Percentiles rank a stretch among this genome's conserved stretches.
These are phyloP conservation scores for Drosophila seguyi DNA, from an alignment of 1,140 invertebrate genomes.

Conservation along the genomic window DNA sequence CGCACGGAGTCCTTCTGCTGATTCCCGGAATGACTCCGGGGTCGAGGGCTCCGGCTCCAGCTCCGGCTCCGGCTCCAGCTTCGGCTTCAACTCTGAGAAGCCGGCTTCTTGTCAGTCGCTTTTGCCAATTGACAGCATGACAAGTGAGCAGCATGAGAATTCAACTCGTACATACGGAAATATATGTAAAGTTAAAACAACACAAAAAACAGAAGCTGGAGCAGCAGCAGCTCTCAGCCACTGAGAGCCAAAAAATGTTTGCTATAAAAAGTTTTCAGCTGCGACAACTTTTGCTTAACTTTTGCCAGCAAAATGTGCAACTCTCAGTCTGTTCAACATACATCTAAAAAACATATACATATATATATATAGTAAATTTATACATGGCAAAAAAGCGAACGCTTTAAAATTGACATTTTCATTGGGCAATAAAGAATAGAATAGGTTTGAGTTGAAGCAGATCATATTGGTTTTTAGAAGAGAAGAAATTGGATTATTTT, in stretches of 20 bases:
- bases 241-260: slow-evolving; percentile 62
- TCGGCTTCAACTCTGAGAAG: slow-evolving; percentile 19
- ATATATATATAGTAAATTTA: slow-evolving; percentile 2
- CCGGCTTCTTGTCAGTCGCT: slow-evolving; percentile 62
- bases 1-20: slow-evolving; percentile 1
- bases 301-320: slow-evolving; percentile 64
- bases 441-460: background rate
- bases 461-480: background rate
- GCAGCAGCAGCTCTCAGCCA: slow-evolving; percentile 12
- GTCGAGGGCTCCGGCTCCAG: background rate
- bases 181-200: slow-evolving; percentile 68
- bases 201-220: slow-evolving; percentile 36
- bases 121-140: slow-evolving; percentile 81
- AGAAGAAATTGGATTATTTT: background rate
- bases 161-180: slow-evolving; percentile 72
- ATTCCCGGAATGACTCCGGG: slow-evolving; percentile 10
- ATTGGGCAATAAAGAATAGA: background rate
- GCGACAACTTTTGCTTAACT: slow-evolving; percentile 73
- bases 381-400: slow-evolving; percentile 18
- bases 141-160: slow-evolving; percentile 83
- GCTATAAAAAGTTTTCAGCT: slow-evolving; percentile 69
- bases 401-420: background rate
- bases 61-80: background rate
- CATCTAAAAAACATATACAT: slow-evolving; percentile 15
- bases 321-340: slow-evolving; percentile 20